Evolutionary conservation across 2,113 vertebrate species (phyloP).

Genomic region (Symphodus melops): DNA sequence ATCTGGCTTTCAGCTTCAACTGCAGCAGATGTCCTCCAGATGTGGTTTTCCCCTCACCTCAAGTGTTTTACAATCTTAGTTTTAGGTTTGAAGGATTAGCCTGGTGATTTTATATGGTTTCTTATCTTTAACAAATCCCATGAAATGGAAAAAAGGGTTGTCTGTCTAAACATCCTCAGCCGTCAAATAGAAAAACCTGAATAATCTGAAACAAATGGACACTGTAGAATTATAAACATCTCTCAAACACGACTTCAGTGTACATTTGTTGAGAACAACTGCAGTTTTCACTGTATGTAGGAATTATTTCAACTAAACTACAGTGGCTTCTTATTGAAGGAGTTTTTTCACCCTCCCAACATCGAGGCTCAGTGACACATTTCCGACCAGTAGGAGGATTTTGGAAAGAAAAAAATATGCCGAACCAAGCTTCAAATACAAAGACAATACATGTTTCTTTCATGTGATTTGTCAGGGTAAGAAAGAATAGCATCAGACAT

Average conservation of each 20-base stretch:
- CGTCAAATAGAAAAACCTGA: too few relatives aligned
- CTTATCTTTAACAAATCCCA: slow-evolving; percentile 24
- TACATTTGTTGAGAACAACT: not conserved
- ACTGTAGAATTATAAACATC: not conserved
- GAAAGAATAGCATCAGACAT: not conserved
- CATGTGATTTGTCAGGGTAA: slow-evolving; percentile 6
- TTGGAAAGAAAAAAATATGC: not conserved
- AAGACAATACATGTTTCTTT: slow-evolving; percentile 9
- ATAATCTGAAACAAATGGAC: too few relatives aligned
- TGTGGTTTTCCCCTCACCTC: slow-evolving; percentile 34
- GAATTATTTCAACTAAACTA: slow-evolving; percentile 2
- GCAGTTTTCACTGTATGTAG: not conserved
- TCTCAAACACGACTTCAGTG: not conserved
- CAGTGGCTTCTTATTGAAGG: not conserved
- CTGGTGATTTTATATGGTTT: not conserved
- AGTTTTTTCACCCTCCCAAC: not conserved
- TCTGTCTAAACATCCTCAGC: not conserved
- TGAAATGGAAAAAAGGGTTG: slow-evolving; percentile 4
- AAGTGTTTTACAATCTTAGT: slow-evolving; percentile 37
- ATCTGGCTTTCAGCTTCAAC: slow-evolving; percentile 45
- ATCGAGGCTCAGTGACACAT: not conserved
- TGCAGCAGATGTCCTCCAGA: slow-evolving; percentile 38
- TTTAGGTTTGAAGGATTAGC: slow-evolving; percentile 26
- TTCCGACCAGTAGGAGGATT: not conserved
- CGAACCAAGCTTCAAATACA: too few relatives aligned